Evolutionary conservation across 92 coral and sea anemone species (phyloP), one percentile per base, ranked within the genome.

Genomic region (Epizoanthus illoricatus): DNA sequence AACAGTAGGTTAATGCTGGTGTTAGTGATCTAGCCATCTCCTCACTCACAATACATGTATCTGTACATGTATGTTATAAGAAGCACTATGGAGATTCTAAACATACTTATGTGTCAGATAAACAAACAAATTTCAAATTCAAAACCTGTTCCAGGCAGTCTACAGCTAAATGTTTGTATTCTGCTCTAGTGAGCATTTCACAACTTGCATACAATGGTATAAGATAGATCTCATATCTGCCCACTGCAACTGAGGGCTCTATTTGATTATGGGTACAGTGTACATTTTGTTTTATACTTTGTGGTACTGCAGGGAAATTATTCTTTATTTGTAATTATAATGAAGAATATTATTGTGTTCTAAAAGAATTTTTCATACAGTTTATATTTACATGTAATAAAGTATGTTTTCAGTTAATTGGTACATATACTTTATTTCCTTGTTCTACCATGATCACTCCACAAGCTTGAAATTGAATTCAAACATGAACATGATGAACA

Each of bases 401-500:
- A 65, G 28, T 23, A 9, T 65, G 8, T 65, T 21, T 23, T 60
- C 21, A 61, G 21, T 19, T 7, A 63, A 63, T 13, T 33, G 5
- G 3, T 6, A n/a, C n/a, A n/a, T n/a, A n/a, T n/a, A 16, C 15
- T 28, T 65, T 28, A 78, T 58, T 62, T 78, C 28, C 15, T 63
- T 17, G 0, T 61, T 43, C 60, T 63, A 16, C 71, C 13, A 5
- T 60, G 54, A 20, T 42, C 60, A 11, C 36, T 45, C 82, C 82
- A 63, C 23, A 52, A 64, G 54, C 58, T 61, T 63, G 71, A 12
- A 8, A 86, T 33, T 8, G 81, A 23, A 47, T 75, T 39, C 63
- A 86, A 70, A 87, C 89, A 49, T 88, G 84, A 17, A 74, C 60
- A 70, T 84, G 87, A 24, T 1, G 92, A 45, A 28, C 85, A 69